These are phyloP conservation scores for Pseudopodoces humilis DNA, from an alignment of 2,113 vertebrate species.

Conservation along the genomic window DNA sequence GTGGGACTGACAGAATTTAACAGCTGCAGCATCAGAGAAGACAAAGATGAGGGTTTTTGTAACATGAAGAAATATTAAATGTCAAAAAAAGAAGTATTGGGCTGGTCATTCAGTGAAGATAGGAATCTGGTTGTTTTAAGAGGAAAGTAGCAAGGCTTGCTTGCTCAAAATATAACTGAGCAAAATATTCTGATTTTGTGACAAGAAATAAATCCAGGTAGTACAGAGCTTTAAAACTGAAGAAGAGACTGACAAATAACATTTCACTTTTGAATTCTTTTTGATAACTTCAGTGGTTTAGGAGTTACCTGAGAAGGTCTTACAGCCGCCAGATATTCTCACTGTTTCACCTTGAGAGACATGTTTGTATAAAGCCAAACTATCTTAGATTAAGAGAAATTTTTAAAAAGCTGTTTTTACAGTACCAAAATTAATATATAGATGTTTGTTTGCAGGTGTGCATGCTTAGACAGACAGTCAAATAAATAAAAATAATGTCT, in stretches of 20 bases:
- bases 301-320: neutral
- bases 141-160: neutral
- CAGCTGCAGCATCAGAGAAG: neutral
- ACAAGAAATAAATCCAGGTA: neutral
- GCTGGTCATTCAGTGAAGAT: neutral
- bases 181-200: neutral
- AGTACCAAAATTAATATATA: neutral
- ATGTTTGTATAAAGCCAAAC: neutral
- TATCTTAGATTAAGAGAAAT: neutral
- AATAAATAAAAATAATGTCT: neutral
- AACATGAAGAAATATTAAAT: neutral
- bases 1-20: neutral
- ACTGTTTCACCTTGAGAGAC: neutral
- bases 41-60: neutral
- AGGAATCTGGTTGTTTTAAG: neutral
- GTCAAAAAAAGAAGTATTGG: neutral
- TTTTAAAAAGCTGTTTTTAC: rapidly evolving
- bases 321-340: neutral
- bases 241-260: neutral
- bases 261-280: neutral
- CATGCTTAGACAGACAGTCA: neutral
- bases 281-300: neutral
- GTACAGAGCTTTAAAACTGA: neutral
- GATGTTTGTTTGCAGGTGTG: rapidly evolving
- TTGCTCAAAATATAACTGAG: neutral